Evolutionary conservation across 1,140 invertebrate genomes (phyloP), one percentile per base, ranked within the genome.

Genomic region (Drosophila bipectinata): DNA sequence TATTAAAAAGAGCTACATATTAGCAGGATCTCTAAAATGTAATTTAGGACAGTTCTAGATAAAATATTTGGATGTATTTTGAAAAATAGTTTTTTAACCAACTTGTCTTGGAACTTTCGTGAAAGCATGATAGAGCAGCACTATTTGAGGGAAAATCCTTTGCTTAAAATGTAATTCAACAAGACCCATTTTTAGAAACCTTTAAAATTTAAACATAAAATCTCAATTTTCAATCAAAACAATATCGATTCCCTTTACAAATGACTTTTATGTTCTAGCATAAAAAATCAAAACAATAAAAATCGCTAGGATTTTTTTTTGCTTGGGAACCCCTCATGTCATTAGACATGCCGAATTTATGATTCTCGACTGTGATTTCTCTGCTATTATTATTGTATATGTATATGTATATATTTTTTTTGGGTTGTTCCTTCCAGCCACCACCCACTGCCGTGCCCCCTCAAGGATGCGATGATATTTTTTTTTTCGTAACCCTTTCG

Each of bases 271-370:
- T 85, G 59, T 12, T 66, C 52, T 21, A 24, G 30, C 58, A 82
- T 77, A 81, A 59, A 66, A 67, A 49, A 55, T 81, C 60, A 78
- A 85, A 85, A 62, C 78, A 26, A 71, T 78, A 78, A 81, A 85
- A 87, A 2, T 24, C 0, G 15, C 44, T 75, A 34, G 55, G 34
- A 67, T 52, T 18, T 44, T 21, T 21, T 58, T 48, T 28, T 28
- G 26, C 26, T 28, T 7, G 26, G 26, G 5, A 21, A 12, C 34
- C 63, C 21, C 60, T 24, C 73, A 54, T 59, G 83, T 88, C 83
- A 88, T 88, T 88, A 88, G 83, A 88, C 83, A 88, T 88, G 84
- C 79, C 84, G 77, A 88, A 88, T 88, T 88, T 88, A 88, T 88
- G 83, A 83, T 88, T 67, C 79, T 73, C 77, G 72, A 72, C 69